These are phyloP conservation scores for Nematopogon swammerdamellus DNA, from an alignment of 2,888 invertebrate genomes.

Conservation along the genomic window DNA sequence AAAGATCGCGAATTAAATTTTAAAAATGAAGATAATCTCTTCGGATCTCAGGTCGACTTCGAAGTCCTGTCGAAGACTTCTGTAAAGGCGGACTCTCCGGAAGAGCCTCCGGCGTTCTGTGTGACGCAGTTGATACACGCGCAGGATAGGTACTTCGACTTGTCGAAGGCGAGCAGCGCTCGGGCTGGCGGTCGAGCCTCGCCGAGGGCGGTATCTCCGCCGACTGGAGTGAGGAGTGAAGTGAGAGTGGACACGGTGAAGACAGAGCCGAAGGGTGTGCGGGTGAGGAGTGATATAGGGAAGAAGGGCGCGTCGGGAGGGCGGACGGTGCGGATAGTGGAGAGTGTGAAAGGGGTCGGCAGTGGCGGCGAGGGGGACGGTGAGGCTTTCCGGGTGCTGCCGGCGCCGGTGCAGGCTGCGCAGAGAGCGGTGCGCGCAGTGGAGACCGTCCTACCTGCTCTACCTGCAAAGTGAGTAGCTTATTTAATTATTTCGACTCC, in stretches of 20 bases:
- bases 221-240: not conserved
- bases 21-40: constrained; percentile 24
- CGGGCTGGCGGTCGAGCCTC: not conserved
- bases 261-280: constrained; percentile 13
- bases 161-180: constrained; percentile 18
- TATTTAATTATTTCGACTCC: too few species aligned
- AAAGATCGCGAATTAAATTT: constrained; percentile 17
- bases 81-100: constrained; percentile 10
- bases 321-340: constrained; percentile 11
- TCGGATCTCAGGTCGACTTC: constrained; percentile 33
- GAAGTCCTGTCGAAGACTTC: constrained; percentile 11
- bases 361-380: constrained; percentile 12
- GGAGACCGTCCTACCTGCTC: constrained; percentile 11
- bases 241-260: too few species aligned
- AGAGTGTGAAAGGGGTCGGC: constrained; percentile 12
- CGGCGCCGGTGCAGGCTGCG: constrained; percentile 19
- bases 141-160: constrained; percentile 43
- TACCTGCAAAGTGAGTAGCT: not conserved
- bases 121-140: constrained; percentile 46
- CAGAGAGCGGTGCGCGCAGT: constrained; percentile 15
- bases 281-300: constrained; percentile 11
- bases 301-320: not conserved
- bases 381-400: constrained; percentile 30
- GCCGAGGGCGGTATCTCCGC: not conserved
- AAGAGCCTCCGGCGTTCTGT: constrained; percentile 34